phyloP scores from a whole-genome alignment of 2,113 vertebrate genomes.

The Barnardius zonarius region DNA sequence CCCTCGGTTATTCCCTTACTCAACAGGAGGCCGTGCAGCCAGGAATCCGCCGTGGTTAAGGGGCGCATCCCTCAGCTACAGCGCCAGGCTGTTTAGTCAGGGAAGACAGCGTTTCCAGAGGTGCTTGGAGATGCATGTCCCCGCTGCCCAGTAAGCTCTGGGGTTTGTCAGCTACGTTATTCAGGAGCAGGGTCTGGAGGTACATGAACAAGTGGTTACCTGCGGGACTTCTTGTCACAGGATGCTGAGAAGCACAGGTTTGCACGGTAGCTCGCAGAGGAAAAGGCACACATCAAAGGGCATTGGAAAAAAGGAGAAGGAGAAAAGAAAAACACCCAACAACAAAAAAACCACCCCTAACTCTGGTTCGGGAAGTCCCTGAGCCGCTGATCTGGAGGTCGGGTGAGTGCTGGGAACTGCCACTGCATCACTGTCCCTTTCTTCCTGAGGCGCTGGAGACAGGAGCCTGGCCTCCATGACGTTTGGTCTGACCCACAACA shows the following conservation, averaged over 20 bases:
- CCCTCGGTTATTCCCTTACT: neutral
- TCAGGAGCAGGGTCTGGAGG: neutral
- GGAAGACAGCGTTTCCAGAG: neutral
- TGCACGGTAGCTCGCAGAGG: neutral
- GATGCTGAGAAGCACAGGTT: neutral
- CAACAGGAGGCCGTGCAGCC: neutral
- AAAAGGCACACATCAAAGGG: neutral
- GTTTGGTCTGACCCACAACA: neutral
- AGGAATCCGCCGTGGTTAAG: neutral
- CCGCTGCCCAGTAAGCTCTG: neutral
- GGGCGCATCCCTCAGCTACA: neutral
- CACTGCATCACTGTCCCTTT: neutral
- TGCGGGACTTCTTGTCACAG: neutral
- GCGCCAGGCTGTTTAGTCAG: neutral
- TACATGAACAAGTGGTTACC: neutral
- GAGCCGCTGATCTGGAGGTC: neutral
- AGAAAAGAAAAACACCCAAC: neutral
- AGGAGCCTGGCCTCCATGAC: neutral
- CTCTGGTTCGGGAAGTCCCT: neutral
- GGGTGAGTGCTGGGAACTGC: neutral
- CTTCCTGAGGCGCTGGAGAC: neutral
- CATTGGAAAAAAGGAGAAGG: neutral
- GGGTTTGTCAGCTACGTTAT: neutral
- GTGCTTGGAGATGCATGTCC: neutral
- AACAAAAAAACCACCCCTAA: neutral